Evolutionary conservation across 2,888 invertebrate species (phyloP), one percentile per base, ranked within the genome.

Genomic region (Noctua janthe): DNA sequence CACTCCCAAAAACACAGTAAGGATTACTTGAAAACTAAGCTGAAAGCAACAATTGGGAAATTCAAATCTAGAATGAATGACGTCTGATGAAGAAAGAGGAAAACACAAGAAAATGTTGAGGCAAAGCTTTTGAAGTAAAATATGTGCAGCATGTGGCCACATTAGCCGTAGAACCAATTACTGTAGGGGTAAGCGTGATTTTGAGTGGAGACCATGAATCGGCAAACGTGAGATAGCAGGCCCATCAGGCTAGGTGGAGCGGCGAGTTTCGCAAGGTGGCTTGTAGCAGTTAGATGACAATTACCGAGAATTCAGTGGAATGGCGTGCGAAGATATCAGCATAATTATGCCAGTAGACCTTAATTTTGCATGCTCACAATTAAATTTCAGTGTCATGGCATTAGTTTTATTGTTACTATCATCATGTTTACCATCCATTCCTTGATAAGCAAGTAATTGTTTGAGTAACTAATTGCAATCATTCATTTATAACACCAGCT

Each of bases 391-490:
- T 67, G 8, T 15, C 4, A 47, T 35, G n/a, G 35, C 4, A 35
- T 66, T 59, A 17, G 5, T 1, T 62, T 35, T 43, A 17, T 35
- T 69, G n/a, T 80, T 56, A 35, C 11, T n/a, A 43, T n/a, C 29
- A 35, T 17, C 39, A 56, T 51, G 47, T 35, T n/a, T 67, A 49
- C 8, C 3, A 43, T 23, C 67, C 29, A 49, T n/a, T 54, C 20
- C 35, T 8, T 47, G 70, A 51, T 66, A 74, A 56, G 54, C 47
- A 54, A 4, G 62, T 13, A 54, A 76, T 71, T 82, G 66, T 74
- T 71, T 71, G 15, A 51, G 62, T 74, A 70, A 47, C 20, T 10
- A 67, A 72, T 64, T 83, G 39, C 29, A 83, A 51, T 77, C 13
- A 73, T 51, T 35, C 17, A 23, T 54, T 29, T 29, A 49, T 70